Evolutionary conservation across 2,113 vertebrate species (phyloP).

Genomic region (Coracopsis vasa): DNA sequence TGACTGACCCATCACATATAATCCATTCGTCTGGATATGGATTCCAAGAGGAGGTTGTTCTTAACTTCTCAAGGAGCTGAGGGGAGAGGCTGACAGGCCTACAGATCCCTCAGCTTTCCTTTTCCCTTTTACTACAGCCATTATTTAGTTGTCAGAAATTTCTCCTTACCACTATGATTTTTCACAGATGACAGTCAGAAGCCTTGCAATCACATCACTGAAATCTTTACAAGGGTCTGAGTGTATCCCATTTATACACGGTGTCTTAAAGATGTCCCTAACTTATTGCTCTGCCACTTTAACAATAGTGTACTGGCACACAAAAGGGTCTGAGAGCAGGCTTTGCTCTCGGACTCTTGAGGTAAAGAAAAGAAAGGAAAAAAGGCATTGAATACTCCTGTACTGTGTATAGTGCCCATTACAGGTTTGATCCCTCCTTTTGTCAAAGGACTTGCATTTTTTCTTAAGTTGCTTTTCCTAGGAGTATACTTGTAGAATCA

Average conservation of each 20-base stretch:
- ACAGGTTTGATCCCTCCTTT: neutral
- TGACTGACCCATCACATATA: neutral
- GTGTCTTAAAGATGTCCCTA: neutral
- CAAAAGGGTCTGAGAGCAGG: neutral
- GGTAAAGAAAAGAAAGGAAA: neutral
- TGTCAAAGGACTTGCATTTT: neutral
- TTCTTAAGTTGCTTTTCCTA: neutral
- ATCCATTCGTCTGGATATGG: neutral
- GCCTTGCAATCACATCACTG: neutral
- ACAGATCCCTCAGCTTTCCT: neutral
- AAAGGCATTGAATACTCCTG: neutral
- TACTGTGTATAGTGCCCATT: neutral
- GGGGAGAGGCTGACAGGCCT: neutral
- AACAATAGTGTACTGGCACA: neutral
- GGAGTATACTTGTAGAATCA: neutral
- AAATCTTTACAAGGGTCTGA: neutral
- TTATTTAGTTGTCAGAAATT: neutral
- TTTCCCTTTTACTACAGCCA: neutral
- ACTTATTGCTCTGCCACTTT: neutral
- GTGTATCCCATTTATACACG: neutral
- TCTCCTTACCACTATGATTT: neutral
- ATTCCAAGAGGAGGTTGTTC: neutral
- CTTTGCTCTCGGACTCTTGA: neutral
- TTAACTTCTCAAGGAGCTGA: neutral
- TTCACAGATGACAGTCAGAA: neutral